phyloP scores from a whole-genome alignment of 2,888 invertebrate species.

The Willowsia nigromaculata region DNA sequence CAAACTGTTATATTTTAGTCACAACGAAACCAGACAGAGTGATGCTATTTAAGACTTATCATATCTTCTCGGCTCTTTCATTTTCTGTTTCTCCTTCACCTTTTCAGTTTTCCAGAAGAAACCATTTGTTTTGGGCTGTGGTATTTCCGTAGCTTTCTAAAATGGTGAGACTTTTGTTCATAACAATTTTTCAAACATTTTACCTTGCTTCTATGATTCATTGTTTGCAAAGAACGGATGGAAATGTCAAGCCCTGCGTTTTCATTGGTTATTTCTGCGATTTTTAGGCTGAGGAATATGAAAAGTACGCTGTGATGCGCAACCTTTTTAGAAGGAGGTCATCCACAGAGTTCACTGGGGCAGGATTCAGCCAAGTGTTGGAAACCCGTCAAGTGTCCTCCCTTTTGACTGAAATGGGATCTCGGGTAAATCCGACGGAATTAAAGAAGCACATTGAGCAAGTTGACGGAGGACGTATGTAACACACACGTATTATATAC shows the following conservation, averaged over 20 bases:
- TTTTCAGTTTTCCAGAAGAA: not conserved
- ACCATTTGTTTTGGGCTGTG: not conserved
- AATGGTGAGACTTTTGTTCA: not conserved
- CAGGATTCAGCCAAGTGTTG: conserved; percentile 47
- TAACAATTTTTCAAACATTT: not conserved
- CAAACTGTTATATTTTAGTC: too few species aligned
- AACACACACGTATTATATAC: not conserved
- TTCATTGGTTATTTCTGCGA: not conserved
- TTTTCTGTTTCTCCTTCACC: not conserved
- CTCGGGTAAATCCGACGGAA: conserved; percentile 31
- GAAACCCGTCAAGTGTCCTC: conserved; percentile 7
- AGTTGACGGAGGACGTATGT: conserved; percentile 40
- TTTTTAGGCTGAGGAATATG: conserved; percentile 64
- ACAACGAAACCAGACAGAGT: too few species aligned
- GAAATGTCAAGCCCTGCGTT: not conserved
- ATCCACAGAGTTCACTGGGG: conserved; percentile 57
- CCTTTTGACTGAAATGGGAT: conserved; percentile 56
- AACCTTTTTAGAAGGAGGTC: conserved; percentile 62
- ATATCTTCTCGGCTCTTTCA: not conserved
- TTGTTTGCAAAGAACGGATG: too few species aligned
- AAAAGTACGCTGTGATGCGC: conserved; percentile 58
- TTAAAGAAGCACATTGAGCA: conserved; percentile 40
- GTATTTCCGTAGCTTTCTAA: not conserved
- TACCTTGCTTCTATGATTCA: not conserved
- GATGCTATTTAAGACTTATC: not conserved